Evolutionary conservation across 1,140 invertebrate genomes (phyloP), one percentile per base, ranked within the genome.

Genomic region (Cylas formicarius): DNA sequence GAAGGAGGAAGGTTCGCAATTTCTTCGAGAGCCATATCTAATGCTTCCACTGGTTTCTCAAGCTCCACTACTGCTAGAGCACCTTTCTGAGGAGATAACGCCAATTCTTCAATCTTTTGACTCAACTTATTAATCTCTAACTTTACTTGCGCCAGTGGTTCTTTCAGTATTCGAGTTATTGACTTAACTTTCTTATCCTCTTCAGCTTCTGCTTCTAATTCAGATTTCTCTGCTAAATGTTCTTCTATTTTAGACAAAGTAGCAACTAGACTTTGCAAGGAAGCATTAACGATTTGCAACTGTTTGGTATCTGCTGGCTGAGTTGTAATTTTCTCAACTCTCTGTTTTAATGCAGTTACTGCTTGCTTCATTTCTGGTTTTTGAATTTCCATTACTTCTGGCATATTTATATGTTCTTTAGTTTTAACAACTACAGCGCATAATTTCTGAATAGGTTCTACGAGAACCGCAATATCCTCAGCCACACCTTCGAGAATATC

Each of bases 381-480:
- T 23, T 38, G 21, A 16, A 40, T n/a, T 33, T 49, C 26, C 33
- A 45, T 14, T 22, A 48, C 11, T 51, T 41, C 2, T 1, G 45
- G 34, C 20, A 48, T 31, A 14, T 23, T 9, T 19, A 48, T 1
- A 21, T 43, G 10, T 17, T 39, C 34, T 22, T 41, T 27, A 14
- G 34, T 24, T 36, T 49, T 6, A 2, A n/a, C 20, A 34, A 54
- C 34, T 22, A 27, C 40, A 7, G 36, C 18, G 23, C 34, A 48
- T 11, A 55, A 29, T 28, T 49, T 22, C 20, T 49, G 35, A 24
- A 57, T 24, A 32, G 55, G 45, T 44, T 50, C 44, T 14, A 50
- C 36, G 18, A 53, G 22, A 20, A 5, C 31, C 9, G 21, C 24
- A 16, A 53, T 37, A 16, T 23, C 21, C 28, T 38, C 31, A 16